Evolutionary conservation across 92 coral and sea anemone species (phyloP), one percentile per base, ranked within the genome.

Genomic region (Epizoanthus illoricatus): DNA sequence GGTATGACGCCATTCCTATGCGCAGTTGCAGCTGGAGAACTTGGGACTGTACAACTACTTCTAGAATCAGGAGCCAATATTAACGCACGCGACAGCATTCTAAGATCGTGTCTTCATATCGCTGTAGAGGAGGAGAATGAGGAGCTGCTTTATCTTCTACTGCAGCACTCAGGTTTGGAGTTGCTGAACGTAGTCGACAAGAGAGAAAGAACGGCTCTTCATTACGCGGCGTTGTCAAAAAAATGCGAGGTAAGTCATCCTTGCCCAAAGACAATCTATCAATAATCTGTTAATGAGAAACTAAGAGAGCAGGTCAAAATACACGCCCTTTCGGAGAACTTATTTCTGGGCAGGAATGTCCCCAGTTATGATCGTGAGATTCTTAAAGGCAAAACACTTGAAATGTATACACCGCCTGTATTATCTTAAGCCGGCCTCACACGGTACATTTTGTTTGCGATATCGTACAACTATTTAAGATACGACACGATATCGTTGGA

Each of bases 1-100:
- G 91, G 87, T 1, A 23, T 74, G 74, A 91, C 89, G 5, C 94
- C 94, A 36, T 79, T 88, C 18, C 84, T 88, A 4, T 88, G 85
- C 66, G 91, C 91, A 1, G 81, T 85, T 36, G 41, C 66, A 20
- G 67, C 90, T 33, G 94, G 91, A 5, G 87, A 91, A 65, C 28
- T 65, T 2, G 79, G 62, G 6, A 83, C 91, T 5, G 94, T 75
- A 2, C 79, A 91, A 65, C n/a, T 85, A 47, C 83, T 91, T n/a
- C 55, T 88, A 4, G 83, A 74, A 36, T 75, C 73, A 11, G 94
- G 91, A 18, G 91, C 94, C 13, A 86, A 85, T 19, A 76, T 82
- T 2, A 65, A 28, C 65, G 82, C 91, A 5, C 87, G 94, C 43
- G 94, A 91, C 45, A 85, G 69, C 43, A 71, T 76, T 74, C 80